phyloP scores from a whole-genome alignment of 1,140 invertebrate genomes.

The Archegozetes longisetosus region DNA sequence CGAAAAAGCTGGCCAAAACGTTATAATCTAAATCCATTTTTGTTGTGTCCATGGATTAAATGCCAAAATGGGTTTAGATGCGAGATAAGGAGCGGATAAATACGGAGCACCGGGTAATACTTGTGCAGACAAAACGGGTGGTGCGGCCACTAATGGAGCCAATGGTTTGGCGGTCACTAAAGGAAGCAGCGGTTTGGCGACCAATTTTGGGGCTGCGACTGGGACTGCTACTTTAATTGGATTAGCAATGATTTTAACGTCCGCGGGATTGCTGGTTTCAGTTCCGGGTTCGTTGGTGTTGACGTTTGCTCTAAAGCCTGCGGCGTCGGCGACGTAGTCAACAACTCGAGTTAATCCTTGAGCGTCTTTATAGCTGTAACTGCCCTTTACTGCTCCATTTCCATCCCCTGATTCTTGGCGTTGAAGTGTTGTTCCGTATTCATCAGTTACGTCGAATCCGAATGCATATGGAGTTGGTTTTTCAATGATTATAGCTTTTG shows the following conservation, averaged over 20 bases:
- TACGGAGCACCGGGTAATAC: too few relatives aligned
- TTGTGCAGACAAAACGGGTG: too few relatives aligned
- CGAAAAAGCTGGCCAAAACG: too few relatives aligned
- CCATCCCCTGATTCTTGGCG: slow-evolving; percentile 20
- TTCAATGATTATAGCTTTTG: background rate
- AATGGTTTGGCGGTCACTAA: too few relatives aligned
- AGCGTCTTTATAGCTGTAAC: slow-evolving; percentile 21
- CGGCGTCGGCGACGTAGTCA: slow-evolving; percentile 22
- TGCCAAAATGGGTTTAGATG: too few relatives aligned
- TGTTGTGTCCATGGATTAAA: too few relatives aligned
- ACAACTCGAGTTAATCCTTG: slow-evolving; percentile 21
- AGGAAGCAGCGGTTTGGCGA: too few relatives aligned
- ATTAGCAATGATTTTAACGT: slow-evolving; percentile 18
- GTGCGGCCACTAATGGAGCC: too few relatives aligned
- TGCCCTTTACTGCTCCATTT: slow-evolving; percentile 19
- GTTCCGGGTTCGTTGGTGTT: slow-evolving; percentile 22
- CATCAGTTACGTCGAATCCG: slow-evolving; percentile 18
- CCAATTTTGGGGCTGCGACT: too few relatives aligned
- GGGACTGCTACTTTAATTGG: too few relatives aligned
- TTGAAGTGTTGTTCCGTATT: slow-evolving; percentile 19
- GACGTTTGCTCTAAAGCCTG: slow-evolving; percentile 20
- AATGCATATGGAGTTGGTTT: slow-evolving; percentile 18
- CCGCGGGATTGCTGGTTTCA: slow-evolving; percentile 17
- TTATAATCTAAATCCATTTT: too few relatives aligned
- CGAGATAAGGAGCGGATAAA: too few relatives aligned